phyloP scores from a whole-genome alignment of 2,888 invertebrate genomes.

The Eubasilissa splendida region DNA sequence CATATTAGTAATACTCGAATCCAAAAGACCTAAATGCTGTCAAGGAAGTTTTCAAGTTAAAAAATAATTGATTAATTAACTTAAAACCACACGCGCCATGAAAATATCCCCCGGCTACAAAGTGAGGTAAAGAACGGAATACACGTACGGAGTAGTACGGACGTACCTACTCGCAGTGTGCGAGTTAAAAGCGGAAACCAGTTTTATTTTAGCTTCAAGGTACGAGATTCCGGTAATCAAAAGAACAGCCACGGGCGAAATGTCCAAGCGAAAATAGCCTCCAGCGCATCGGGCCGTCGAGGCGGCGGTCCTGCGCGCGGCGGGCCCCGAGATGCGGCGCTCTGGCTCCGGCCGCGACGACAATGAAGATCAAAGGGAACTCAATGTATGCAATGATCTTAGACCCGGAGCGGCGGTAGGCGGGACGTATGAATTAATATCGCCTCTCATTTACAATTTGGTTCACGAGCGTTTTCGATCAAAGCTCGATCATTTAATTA shows the following conservation, averaged over 20 bases:
- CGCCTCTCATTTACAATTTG: conserved; percentile 32
- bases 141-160: not conserved
- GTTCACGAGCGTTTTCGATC: conserved; percentile 32
- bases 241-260: conserved; percentile 61
- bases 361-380: conserved; percentile 64
- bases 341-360: conserved; percentile 65
- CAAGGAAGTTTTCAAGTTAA: too few species aligned
- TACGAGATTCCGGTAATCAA: conserved; percentile 63
- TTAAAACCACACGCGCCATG: too few species aligned
- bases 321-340: conserved; percentile 25
- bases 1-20: too few species aligned
- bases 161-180: not conserved
- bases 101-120: too few species aligned
- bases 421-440: conserved; percentile 37
- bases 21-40: too few species aligned
- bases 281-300: not conserved
- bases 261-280: not conserved
- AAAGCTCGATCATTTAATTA: conserved; percentile 32
- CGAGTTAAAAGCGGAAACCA: conserved; percentile 24
- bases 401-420: conserved; percentile 29
- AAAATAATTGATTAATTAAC: too few species aligned
- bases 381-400: conserved; percentile 12
- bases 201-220: conserved; percentile 7
- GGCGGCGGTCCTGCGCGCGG: conserved; percentile 15
- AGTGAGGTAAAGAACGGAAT: not conserved